Base-by-base conservation (phyloP, 2,888 invertebrate genomes). In the Biston stratarius region DNA sequence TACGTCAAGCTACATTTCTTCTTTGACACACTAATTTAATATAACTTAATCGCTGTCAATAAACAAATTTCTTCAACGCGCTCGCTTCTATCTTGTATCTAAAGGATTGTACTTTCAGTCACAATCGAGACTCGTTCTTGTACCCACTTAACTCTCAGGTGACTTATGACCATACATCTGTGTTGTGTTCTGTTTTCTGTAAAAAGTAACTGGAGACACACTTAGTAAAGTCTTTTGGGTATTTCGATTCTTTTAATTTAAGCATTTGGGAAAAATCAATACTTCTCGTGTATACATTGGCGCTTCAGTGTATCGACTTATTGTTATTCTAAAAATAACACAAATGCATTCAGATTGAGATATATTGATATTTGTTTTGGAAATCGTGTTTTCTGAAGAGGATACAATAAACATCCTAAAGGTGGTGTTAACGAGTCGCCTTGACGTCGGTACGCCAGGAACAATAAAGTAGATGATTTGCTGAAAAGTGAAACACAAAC, bases 391-490 rank as follows among this genome's bases (percentile, higher is more conserved):
- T 91, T 90, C 86, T 90, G 87, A 85, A 87, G 89, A 91, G 92
- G 92, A 92, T 91, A 92, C 89, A 88, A 92, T 92, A 92, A 92
- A 92, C 91, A 90, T 90, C 81, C 85, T 79, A 90, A 90, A 92
- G 91, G 91, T 91, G 90, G 91, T 89, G 91, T 92, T 92, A 92
- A 92, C 92, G 90, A 92, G 91, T 86, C 85, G 84, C 81, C 85
- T 84, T 51, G 51, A 8, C 53, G 83, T 82, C 74, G 83, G 67
- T 80, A 80, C 82, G 87, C 88, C 85, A 87, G 87, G 89, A 89
- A 91, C 91, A 91, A 92, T 91, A 91, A 91, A 91, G 87, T 85
- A 87, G 47, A 63, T 60, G 67, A 85, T 89, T 87, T 83, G 87
- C 84, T 85, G 80, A 86, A 89, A 79, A 86, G 83, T 84, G 83